phyloP scores from a whole-genome alignment of 1,140 invertebrate species.

The Polypedilum vanderplanki region DNA sequence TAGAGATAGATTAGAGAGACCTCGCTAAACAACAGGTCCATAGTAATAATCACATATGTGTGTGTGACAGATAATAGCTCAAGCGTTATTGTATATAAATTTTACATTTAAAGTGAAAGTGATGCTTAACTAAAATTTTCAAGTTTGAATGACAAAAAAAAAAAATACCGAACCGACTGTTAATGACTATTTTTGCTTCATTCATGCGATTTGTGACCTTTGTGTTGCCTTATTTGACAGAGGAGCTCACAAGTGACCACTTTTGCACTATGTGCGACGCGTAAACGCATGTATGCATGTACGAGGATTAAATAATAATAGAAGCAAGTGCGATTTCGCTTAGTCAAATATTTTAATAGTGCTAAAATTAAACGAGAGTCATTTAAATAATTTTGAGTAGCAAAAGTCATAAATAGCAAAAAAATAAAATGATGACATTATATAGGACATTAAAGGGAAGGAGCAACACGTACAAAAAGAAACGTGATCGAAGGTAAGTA shows the following conservation, averaged over 20 bases:
- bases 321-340: background rate
- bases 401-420: too few relatives aligned
- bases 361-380: too few relatives aligned
- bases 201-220: background rate
- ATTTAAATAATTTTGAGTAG: too few relatives aligned
- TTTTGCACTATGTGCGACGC: background rate
- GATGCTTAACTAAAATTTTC: background rate
- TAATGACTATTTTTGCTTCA: background rate
- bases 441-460: conserved; percentile 5
- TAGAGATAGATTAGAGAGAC: background rate
- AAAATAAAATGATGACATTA: conserved; percentile 5
- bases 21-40: conserved; percentile 6
- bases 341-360: too few relatives aligned
- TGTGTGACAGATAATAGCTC: background rate
- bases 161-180: background rate
- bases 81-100: background rate
- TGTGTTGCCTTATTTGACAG: background rate
- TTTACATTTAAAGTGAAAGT: conserved; percentile 1
- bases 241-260: background rate
- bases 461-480: conserved; percentile 4
- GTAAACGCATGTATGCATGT: background rate
- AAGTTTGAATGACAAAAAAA: background rate
- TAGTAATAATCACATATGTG: background rate
- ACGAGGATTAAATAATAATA: background rate
- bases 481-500: conserved; percentile 11